Percentiles rank a stretch among this genome's conserved stretches.
phyloP scores from a whole-genome alignment of 2,888 invertebrate genomes.

The Dorcus hopei region DNA sequence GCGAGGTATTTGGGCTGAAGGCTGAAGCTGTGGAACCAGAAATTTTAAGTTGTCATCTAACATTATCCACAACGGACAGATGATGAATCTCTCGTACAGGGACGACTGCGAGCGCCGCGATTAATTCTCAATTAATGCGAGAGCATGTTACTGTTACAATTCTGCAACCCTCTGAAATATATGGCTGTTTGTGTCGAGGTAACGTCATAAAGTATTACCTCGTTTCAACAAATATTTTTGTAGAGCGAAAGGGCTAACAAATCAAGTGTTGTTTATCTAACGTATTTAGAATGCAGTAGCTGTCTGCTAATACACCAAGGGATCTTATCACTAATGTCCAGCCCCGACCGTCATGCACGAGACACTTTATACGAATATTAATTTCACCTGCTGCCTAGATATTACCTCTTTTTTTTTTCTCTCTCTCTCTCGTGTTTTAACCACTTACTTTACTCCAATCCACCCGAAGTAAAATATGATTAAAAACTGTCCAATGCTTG shows the following conservation, averaged over 20 bases:
- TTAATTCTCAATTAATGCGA: conserved; percentile 2
- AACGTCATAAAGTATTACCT: conserved; percentile 13
- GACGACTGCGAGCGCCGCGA: not conserved
- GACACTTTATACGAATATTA: conserved; percentile 7
- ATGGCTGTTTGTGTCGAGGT: conserved; percentile 14
- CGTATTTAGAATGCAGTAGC: conserved; percentile 20
- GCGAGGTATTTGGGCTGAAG: no score
- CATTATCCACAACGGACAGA: no score
- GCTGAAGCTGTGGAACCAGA: no score
- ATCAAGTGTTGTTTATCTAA: conserved; percentile 18
- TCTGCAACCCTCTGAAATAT: conserved; percentile 8
- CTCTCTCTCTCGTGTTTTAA: no score
- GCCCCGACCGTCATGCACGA: conserved; percentile 3
- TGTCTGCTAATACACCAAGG: conserved; percentile 5
- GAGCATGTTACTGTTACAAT: not conserved
- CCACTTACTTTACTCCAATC: no score
- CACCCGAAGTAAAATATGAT: no score
- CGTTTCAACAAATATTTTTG: conserved; percentile 15
- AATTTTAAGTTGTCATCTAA: no score
- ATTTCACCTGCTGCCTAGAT: not conserved
- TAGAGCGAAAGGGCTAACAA: conserved; percentile 14
- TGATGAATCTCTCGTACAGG: not conserved
- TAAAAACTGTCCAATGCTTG: no score
- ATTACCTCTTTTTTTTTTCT: no score
- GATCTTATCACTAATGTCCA: conserved; percentile 10